phyloP scores from a whole-genome alignment of 2,113 vertebrate species.

The Spea bombifrons region DNA sequence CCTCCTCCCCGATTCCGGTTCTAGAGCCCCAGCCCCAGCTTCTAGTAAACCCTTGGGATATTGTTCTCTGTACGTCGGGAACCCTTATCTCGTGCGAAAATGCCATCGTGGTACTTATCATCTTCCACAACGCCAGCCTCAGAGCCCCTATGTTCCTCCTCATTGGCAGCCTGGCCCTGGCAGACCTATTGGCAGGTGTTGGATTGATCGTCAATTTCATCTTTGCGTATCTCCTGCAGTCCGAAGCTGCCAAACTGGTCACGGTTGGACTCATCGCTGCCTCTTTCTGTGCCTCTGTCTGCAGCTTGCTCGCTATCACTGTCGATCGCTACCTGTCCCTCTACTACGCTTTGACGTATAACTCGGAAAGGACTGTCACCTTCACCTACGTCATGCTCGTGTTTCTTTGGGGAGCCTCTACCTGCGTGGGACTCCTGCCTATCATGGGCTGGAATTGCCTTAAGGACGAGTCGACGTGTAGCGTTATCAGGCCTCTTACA shows the following conservation, averaged over 20 bases:
- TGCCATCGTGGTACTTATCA: constrained; percentile 92
- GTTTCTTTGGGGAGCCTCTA: constrained; percentile 88
- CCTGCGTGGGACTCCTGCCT: constrained; percentile 90
- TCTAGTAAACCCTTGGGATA: constrained; percentile 95
- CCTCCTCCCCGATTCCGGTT: constrained; percentile 68
- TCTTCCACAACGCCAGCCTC: constrained; percentile 93
- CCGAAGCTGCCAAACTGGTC: constrained; percentile 90
- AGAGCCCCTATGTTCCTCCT: constrained; percentile 96
- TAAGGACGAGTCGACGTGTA: constrained; percentile 87
- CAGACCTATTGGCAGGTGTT: constrained; percentile 92
- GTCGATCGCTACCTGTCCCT: constrained; percentile 98
- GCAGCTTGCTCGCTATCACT: constrained; percentile 96
- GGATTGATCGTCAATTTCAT: constrained; percentile 92
- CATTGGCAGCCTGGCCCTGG: constrained; percentile 93
- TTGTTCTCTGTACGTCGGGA: constrained; percentile 92
- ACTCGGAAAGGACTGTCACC: constrained; percentile 92
- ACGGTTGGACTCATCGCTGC: constrained; percentile 93
- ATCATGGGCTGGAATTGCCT: constrained; percentile 95
- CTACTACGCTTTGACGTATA: constrained; percentile 96
- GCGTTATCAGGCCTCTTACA: constrained; percentile 91
- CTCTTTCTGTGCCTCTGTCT: constrained; percentile 95
- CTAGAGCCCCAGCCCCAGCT: constrained; percentile 69
- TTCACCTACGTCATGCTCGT: constrained; percentile 95
- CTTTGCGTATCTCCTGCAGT: constrained; percentile 92
- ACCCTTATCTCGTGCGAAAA: constrained; percentile 97